Evolutionary conservation across 2,888 invertebrate species (phyloP).

Genomic region (Caenorhabditis doughertyi): DNA sequence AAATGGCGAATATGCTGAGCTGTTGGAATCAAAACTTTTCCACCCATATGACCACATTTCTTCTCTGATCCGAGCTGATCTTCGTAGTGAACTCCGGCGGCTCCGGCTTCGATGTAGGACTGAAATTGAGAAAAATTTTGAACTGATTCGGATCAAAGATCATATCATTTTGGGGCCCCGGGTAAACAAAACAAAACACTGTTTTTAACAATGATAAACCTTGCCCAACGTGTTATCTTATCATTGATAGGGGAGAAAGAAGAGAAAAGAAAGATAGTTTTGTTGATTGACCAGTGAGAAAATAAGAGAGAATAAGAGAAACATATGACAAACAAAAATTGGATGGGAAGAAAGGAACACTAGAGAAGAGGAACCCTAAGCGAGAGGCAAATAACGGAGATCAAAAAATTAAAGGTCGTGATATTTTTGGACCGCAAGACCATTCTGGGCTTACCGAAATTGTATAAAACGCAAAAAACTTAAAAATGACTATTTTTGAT

Average conservation of each 20-base stretch:
- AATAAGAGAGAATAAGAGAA: not conserved
- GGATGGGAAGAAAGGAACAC: not conserved
- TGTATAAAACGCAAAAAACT: not conserved
- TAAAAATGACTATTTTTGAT: not conserved
- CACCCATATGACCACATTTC: slow-evolving; percentile 84
- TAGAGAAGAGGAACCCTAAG: not conserved
- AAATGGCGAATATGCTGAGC: slow-evolving; percentile 83
- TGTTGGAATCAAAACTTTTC: slow-evolving; percentile 83
- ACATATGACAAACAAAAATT: slow-evolving; percentile 12
- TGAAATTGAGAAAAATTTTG: slow-evolving; percentile 56
- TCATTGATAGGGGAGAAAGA: slow-evolving; percentile 3
- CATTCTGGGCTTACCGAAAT: not conserved
- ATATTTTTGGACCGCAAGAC: too few species aligned
- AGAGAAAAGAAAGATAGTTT: not conserved
- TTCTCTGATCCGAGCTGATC: slow-evolving; percentile 84
- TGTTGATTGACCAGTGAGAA: slow-evolving; percentile 1
- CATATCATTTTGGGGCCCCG: slow-evolving; percentile 5
- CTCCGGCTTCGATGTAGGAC: slow-evolving; percentile 83
- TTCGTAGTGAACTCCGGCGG: slow-evolving; percentile 83
- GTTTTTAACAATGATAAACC: slow-evolving; percentile 10
- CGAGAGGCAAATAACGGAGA: too few species aligned
- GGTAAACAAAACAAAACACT: slow-evolving; percentile 22
- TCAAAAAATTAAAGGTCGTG: not conserved
- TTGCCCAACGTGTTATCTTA: not conserved
- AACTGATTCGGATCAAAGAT: slow-evolving; percentile 1